Percentiles rank a stretch among this genome's conserved stretches.
phyloP scores from a whole-genome alignment of 2,113 vertebrate genomes.

The Cyprinodon variegatus region DNA sequence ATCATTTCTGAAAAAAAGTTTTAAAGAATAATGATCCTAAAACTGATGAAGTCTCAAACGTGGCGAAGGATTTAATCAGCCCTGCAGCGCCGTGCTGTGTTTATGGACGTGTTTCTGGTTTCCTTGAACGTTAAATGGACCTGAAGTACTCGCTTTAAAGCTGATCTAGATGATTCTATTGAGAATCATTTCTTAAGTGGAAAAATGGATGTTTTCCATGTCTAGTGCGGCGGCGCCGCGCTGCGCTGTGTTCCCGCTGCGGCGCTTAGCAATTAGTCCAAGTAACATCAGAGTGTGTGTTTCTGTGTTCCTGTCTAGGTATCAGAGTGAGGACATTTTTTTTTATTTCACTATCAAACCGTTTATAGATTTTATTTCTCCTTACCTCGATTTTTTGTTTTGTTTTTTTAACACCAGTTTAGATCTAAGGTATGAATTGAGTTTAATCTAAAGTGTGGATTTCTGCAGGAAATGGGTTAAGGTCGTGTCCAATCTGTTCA shows the following conservation, averaged over 20 bases:
- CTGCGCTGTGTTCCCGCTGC: not conserved
- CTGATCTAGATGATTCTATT: conserved; percentile 6
- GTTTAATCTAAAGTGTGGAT: too few relatives aligned
- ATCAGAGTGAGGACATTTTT: too few relatives aligned
- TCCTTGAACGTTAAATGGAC: conserved; percentile 10
- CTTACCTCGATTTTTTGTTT: too few relatives aligned
- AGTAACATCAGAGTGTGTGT: not conserved
- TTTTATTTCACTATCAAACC: too few relatives aligned
- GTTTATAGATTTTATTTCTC: too few relatives aligned
- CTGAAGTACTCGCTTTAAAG: conserved; percentile 17
- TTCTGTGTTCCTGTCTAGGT: too few relatives aligned
- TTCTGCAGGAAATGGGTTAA: not conserved
- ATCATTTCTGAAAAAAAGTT: not conserved
- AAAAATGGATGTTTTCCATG: not conserved
- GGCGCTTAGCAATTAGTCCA: conserved; percentile 9
- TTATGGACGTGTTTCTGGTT: conserved; percentile 13
- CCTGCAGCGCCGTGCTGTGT: not conserved
- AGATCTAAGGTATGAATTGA: too few relatives aligned
- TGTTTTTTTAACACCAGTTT: too few relatives aligned
- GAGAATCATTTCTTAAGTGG: conserved; percentile 12
- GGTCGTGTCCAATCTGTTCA: not conserved
- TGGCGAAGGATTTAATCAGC: too few relatives aligned
- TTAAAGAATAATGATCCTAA: not conserved
- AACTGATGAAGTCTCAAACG: not conserved
- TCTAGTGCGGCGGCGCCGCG: not conserved